Evolutionary conservation across 2,888 invertebrate genomes (phyloP).

Genomic region (Cyclophora punctaria): DNA sequence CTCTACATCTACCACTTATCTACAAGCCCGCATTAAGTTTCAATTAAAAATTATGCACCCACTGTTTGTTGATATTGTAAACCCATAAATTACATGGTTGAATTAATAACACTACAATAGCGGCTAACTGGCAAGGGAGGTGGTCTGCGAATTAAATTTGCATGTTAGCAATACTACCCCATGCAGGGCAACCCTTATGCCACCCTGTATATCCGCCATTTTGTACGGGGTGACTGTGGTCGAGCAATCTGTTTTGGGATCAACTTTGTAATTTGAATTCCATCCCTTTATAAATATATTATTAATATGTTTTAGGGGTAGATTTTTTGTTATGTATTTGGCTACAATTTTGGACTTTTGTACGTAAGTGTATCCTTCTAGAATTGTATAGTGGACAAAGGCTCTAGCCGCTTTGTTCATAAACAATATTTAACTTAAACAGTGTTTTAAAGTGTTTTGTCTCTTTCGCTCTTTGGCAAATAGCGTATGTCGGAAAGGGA

Average conservation of each 20-base stretch:
- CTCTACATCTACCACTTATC: conserved; percentile 12
- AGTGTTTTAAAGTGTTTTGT: too few relatives aligned
- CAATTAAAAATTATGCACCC: conserved; percentile 66
- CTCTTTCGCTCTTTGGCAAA: too few relatives aligned
- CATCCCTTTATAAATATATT: conserved; percentile 8
- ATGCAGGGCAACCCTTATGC: conserved; percentile 40
- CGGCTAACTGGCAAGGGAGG: conserved; percentile 54
- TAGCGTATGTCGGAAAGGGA: too few relatives aligned
- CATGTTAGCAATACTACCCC: conserved; percentile 55
- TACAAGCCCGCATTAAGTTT: conserved; percentile 61
- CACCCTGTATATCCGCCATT: conserved; percentile 48
- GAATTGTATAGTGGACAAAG: too few relatives aligned
- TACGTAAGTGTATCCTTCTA: too few relatives aligned
- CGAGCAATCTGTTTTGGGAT: conserved; percentile 35
- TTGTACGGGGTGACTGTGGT: conserved; percentile 35
- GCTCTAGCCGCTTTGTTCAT: too few relatives aligned
- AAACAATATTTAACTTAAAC: too few relatives aligned
- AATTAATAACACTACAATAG: conserved; percentile 68
- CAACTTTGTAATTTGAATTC: conserved; percentile 30
- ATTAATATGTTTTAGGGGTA: background rate
- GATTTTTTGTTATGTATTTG: too few relatives aligned
- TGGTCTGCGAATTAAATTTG: conserved; percentile 66
- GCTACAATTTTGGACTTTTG: too few relatives aligned
- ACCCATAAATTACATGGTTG: conserved; percentile 61
- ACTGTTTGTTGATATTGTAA: conserved; percentile 36